phyloP scores from a whole-genome alignment of 2,113 vertebrate genomes.

The Smithornis capensis region DNA sequence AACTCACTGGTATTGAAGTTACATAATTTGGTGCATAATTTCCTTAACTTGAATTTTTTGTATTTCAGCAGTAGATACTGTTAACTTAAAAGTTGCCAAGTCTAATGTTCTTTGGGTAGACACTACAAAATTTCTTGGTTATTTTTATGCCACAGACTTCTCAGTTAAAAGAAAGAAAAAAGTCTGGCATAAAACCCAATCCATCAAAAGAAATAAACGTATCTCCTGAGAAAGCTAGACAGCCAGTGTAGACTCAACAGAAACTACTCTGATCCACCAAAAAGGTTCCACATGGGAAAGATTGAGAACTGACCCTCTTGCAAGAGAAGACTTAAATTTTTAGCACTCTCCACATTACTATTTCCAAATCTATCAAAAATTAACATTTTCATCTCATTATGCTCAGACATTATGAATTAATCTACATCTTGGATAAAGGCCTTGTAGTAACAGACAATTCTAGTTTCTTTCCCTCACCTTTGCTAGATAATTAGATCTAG shows the following conservation, averaged over 20 bases:
- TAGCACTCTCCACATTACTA: not conserved
- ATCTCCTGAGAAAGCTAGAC: constrained; percentile 10
- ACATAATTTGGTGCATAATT: not conserved
- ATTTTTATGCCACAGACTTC: constrained; percentile 28
- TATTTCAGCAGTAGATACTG: not conserved
- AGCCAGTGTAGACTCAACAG: not conserved
- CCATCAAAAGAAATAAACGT: constrained; percentile 34
- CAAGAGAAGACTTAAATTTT: not conserved
- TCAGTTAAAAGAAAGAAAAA: not conserved
- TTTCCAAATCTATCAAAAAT: not conserved
- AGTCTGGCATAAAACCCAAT: not conserved
- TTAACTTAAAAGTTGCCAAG: too few species aligned
- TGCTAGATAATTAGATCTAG: not conserved
- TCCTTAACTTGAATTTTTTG: not conserved
- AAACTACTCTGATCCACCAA: constrained; percentile 16
- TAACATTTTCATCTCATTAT: not conserved
- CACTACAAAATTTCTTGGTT: not conserved
- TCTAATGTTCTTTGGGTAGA: not conserved
- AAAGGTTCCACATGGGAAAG: not conserved
- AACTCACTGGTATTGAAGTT: not conserved
- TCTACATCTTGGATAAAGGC: not conserved
- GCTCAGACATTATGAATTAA: too few species aligned
- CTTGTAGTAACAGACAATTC: not conserved
- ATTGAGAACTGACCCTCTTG: not conserved
- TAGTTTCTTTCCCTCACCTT: not conserved